Evolutionary conservation across 1,140 invertebrate genomes (phyloP), one percentile per base, ranked within the genome.

Genomic region (Solenopsis invicta): DNA sequence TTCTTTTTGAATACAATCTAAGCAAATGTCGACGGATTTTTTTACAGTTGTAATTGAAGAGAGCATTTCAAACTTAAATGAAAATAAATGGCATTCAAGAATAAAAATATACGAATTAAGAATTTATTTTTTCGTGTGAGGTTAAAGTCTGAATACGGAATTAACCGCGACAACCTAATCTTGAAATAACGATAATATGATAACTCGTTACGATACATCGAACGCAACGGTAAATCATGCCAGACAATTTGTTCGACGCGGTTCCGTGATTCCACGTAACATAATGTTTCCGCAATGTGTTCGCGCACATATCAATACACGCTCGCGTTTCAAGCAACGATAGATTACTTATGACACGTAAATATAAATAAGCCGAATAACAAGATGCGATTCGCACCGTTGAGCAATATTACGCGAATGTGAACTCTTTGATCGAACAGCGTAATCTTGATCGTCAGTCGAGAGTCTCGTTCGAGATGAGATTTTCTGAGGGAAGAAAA

Each of bases 81-180:
- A n/a, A n/a, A n/a, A n/a, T n/a, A n/a, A n/a, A n/a, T n/a, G n/a
- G n/a, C n/a, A n/a, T n/a, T n/a, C n/a, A n/a, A n/a, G n/a, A n/a
- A n/a, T n/a, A n/a, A n/a, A n/a, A n/a, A n/a, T n/a, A n/a, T n/a
- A n/a, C n/a, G n/a, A n/a, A n/a, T n/a, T n/a, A n/a, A n/a, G n/a
- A n/a, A n/a, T n/a, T n/a, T n/a, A n/a, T n/a, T n/a, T 12, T 41
- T 41, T 41, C 5, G 5, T 41, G 16, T 13, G n/a, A n/a, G n/a
- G n/a, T 37, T 62, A 45, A 54, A 72, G 6, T 13, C 69, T 86
- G 85, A 64, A 87, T 87, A 85, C 75, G 85, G 77, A 87, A 89
- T 90, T 90, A 82, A 29, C 74, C 72, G 67, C 88, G 89, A 90
- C 89, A 89, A 85, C 61, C 88, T 89, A 90, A 90, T 90, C 88